Conservation (phyloP, 2,113 vertebrate species). For the Tachycineta bicolor region DNA sequence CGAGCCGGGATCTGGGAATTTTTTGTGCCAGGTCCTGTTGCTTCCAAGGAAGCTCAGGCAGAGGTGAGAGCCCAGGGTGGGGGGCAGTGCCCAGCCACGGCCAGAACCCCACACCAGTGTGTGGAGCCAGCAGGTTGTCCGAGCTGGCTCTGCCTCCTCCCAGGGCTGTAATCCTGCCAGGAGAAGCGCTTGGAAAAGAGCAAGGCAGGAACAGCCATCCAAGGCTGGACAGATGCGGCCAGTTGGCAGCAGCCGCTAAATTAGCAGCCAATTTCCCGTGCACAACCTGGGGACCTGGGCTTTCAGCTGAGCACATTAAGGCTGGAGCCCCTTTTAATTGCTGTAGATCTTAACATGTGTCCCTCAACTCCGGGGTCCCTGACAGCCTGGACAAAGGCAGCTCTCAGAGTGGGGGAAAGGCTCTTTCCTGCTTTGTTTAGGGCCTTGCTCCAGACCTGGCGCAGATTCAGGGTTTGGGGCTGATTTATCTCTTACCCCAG, state of each 20-base stretch:
- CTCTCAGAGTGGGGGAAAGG: fast-evolving
- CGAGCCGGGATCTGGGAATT: neutral
- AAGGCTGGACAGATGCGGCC: constrained; percentile 34
- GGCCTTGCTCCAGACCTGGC: fast-evolving
- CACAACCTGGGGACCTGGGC: constrained; percentile 15
- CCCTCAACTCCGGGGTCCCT: neutral
- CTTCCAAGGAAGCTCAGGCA: neutral
- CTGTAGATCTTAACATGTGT: neutral
- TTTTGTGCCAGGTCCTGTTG: neutral
- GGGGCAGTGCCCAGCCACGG: neutral
- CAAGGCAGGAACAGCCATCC: neutral
- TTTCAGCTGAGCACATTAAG: constrained; percentile 44
- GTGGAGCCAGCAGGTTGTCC: neutral
- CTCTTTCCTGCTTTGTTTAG: neutral
- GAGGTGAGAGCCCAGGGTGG: neutral
- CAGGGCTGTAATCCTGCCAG: neutral
- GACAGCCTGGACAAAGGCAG: neutral
- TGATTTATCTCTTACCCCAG: neutral
- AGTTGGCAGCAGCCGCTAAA: constrained; percentile 34
- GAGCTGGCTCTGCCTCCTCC: neutral
- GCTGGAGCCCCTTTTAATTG: constrained; percentile 30
- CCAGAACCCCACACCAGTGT: neutral
- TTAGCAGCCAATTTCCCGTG: constrained; percentile 32
- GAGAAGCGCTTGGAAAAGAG: constrained; percentile 7
- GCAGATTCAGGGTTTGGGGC: neutral